These are phyloP conservation scores for Drosophila parvula DNA, from an alignment of 1,140 invertebrate genomes.

Conservation along the genomic window DNA sequence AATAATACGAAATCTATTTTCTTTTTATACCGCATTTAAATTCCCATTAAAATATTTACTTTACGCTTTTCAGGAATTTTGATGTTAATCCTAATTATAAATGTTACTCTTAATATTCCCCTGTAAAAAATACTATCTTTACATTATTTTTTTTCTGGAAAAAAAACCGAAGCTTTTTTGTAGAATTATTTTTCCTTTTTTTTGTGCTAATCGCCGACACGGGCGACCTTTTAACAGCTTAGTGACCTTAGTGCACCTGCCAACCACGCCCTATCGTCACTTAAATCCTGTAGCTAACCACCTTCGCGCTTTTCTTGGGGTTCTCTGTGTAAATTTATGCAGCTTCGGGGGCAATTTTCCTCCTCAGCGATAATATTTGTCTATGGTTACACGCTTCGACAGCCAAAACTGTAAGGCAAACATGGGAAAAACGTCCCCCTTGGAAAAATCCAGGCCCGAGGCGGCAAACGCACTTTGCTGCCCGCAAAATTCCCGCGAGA, in stretches of 20 bases:
- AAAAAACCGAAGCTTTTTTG: background rate
- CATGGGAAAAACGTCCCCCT: constrained; percentile 51
- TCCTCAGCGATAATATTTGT: constrained; percentile 71
- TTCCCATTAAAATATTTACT: background rate
- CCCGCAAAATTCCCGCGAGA: constrained; percentile 65
- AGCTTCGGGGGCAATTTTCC: constrained; percentile 73
- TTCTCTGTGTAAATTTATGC: constrained; percentile 81
- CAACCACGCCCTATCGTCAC: constrained; percentile 3
- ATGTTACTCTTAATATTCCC: background rate
- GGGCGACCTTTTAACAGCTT: constrained; percentile 75
- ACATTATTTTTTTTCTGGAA: no score
- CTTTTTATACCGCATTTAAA: no score
- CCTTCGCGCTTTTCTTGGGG: constrained; percentile 1
- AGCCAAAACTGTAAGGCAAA: constrained; percentile 82
- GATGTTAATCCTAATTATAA: background rate
- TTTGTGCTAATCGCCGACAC: constrained; percentile 58
- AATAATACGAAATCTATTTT: background rate
- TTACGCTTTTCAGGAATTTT: background rate
- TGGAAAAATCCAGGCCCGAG: constrained; percentile 21
- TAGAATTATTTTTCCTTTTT: constrained; percentile 9
- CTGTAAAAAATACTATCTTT: no score
- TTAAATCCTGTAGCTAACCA: constrained; percentile 1
- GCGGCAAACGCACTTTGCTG: constrained; percentile 73
- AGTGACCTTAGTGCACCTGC: constrained; percentile 61
- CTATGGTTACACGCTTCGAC: constrained; percentile 81